Percentiles rank a stretch among this genome's conserved stretches.
These are phyloP conservation scores for Delichon dasypus DNA, from an alignment of 2,797 vertebrate genomes.

Conservation along the genomic window DNA sequence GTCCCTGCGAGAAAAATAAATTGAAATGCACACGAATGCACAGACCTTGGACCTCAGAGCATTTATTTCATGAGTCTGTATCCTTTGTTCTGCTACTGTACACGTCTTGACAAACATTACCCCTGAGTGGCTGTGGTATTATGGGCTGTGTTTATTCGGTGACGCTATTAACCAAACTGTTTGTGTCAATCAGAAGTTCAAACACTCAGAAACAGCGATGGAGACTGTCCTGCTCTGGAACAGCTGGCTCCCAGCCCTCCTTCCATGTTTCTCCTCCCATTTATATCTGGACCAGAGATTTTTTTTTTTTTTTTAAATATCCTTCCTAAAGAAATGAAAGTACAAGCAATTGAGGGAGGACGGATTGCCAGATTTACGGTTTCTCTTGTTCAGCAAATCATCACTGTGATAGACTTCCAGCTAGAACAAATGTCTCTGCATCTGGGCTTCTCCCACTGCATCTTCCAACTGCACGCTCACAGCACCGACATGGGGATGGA, in stretches of 20 bases:
- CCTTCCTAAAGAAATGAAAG: not conserved
- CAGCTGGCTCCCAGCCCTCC: slow-evolving; percentile 14
- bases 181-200: slow-evolving; percentile 45
- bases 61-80: not conserved
- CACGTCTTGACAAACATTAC: not conserved
- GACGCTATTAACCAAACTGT: not conserved
- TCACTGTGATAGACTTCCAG: not conserved
- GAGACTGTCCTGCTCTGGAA: not conserved
- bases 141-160: not conserved
- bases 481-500: not conserved
- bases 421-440: not conserved
- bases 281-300: not conserved
- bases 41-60: not conserved
- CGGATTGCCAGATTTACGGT: not conserved
- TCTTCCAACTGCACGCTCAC: not conserved
- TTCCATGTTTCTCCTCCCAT: not conserved
- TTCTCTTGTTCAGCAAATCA: not conserved
- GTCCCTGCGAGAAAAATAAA: not conserved
- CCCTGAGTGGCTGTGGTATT: not conserved
- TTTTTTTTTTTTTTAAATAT: not conserved
- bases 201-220: not conserved
- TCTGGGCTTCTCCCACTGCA: not conserved
- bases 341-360: not conserved
- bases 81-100: slow-evolving; percentile 32
- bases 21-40: not conserved